These are phyloP conservation scores for Rhinolophus ferrumequinum DNA, from an alignment of 2,113 vertebrate genomes.

Conservation along the genomic window DNA sequence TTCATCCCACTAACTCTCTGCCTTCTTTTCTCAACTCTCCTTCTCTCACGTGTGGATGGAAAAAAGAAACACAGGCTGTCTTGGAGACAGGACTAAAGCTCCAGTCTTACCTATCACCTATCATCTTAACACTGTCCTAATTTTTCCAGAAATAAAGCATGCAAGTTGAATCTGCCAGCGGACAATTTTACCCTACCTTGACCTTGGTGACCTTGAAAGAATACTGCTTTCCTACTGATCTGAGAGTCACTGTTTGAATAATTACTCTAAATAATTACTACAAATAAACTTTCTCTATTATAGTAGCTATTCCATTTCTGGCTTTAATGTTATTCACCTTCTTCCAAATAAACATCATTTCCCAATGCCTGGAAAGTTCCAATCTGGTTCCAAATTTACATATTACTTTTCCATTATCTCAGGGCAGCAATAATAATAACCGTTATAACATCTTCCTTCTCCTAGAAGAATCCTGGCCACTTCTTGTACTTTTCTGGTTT, in stretches of 20 bases:
- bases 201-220: neutral
- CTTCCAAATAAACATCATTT: slow-evolving; percentile 71
- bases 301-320: slow-evolving; percentile 46
- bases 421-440: slow-evolving; percentile 62
- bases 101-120: neutral
- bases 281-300: slow-evolving; percentile 43
- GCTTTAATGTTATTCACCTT: slow-evolving; percentile 49
- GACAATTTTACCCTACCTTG: neutral
- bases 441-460: slow-evolving; percentile 70
- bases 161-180: neutral
- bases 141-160: neutral
- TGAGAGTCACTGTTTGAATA: neutral
- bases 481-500: slow-evolving; percentile 69
- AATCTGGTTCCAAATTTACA: slow-evolving; percentile 65
- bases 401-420: slow-evolving; percentile 81
- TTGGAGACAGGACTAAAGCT: neutral
- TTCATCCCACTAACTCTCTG: neutral
- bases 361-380: slow-evolving; percentile 72
- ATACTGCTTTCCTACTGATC: neutral
- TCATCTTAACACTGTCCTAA: neutral
- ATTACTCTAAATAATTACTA: neutral
- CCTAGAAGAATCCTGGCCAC: slow-evolving; percentile 73
- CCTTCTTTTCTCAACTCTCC: neutral
- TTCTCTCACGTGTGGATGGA: accelerated
- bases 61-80: neutral